Evolutionary conservation across 2,113 vertebrate genomes (phyloP).

Genomic region (Pseudorhombus dupliciocellatus): DNA sequence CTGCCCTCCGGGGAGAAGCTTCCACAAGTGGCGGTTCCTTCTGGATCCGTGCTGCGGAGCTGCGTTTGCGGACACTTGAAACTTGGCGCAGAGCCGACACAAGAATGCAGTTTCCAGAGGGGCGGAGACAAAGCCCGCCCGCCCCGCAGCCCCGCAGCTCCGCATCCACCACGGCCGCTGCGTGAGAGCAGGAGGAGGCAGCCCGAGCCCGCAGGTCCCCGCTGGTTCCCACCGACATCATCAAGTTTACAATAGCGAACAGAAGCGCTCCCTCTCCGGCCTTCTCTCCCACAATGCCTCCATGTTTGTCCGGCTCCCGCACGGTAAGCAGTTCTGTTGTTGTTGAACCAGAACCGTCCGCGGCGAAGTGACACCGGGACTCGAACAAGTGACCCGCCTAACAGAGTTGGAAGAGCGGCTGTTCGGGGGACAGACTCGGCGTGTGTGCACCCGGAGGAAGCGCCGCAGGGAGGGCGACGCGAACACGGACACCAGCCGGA

Average conservation of each 20-base stretch:
- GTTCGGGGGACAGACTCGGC: background rate
- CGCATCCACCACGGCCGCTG: conserved; percentile 42
- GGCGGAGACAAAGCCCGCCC: conserved; percentile 74
- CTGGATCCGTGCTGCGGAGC: conserved; percentile 33
- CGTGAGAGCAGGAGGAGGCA: conserved; percentile 6
- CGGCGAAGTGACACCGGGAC: conserved; percentile 41
- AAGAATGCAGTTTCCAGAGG: conserved; percentile 74
- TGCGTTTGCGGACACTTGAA: conserved; percentile 49
- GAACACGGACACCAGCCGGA: background rate
- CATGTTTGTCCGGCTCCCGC: background rate
- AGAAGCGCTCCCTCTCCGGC: conserved; percentile 28
- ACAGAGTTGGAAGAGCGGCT: conserved; percentile 32
- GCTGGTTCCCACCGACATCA: conserved; percentile 4
- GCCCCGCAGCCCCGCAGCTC: background rate
- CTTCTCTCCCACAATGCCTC: conserved; percentile 37
- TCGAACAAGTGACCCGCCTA: conserved; percentile 64
- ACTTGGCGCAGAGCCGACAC: conserved; percentile 54
- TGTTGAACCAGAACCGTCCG: conserved; percentile 28
- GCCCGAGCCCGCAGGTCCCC: conserved; percentile 26
- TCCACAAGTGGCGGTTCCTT: conserved; percentile 32
- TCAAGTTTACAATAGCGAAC: conserved; percentile 50
- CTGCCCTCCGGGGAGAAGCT: background rate
- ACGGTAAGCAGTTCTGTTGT: conserved; percentile 8
- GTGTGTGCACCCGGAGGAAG: conserved; percentile 8
- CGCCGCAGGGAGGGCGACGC: conserved; percentile 3